Evolutionary conservation across 1,140 invertebrate species (phyloP), one percentile per base, ranked within the genome.

Genomic region (Drosophila repletoides): DNA sequence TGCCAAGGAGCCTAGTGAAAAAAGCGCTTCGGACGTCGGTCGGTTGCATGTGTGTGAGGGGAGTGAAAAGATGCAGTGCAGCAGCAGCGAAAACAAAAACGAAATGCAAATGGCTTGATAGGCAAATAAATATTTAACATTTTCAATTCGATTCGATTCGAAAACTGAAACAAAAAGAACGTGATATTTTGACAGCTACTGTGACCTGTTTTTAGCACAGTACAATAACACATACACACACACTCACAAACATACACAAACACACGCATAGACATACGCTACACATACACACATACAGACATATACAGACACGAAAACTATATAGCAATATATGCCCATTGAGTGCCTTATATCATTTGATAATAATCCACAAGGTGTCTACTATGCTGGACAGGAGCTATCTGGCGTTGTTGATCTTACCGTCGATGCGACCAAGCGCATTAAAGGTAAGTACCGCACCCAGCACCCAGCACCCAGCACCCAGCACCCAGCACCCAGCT

Each of bases 331-430:
- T 89, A 90, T 90, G 89, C 88, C 87, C 60, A 90, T 89, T 83
- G 89, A 88, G 67, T 91, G 92, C 88, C 86, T 91, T 79, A 92
- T 93, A 72, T 88, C 91, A 64, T 92, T 92, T 76, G 92, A 90
- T 80, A 87, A 92, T 68, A 92, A 92, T 88, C 91, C 91, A 38
- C 89, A 90, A 59, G 88, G 80, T 69, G 90, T 92, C 31, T 93
- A 92, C 79, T 93, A 91, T 91, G 91, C 91, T 65, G 92, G 92
- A 60, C 91, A 93, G 80, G 91, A 89, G 41, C 86, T 93, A 33
- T 91, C 91, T 65, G 92, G 92, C 43, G 65, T 88, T 84, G 88
- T 89, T 76, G 88, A 89, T 76, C 86, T 89, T 36, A 75, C 70
- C 67, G 88, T 89, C 68, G 88, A 89, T 72, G 67, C 81, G 64